These are phyloP conservation scores for Zoanthus sansibaricus DNA, from an alignment of 92 coral and sea anemone species.

Conservation along the genomic window DNA sequence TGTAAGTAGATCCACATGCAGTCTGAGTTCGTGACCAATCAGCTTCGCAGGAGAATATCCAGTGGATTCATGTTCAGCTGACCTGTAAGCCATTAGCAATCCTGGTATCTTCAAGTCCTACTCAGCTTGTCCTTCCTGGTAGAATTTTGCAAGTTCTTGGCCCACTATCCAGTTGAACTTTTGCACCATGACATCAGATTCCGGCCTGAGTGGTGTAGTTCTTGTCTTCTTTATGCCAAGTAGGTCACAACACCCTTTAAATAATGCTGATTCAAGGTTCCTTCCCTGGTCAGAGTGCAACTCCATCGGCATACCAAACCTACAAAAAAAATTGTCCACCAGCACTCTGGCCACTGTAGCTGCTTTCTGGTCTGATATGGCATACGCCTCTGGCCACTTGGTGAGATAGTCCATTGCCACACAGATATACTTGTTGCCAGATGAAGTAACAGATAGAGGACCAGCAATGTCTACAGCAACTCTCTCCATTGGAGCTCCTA, in stretches of 20 bases:
- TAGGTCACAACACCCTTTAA: slow-evolving; percentile 15
- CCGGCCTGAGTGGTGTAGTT: no score
- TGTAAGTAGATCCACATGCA: no score
- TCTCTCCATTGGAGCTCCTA: slow-evolving; percentile 53
- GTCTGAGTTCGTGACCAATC: no score
- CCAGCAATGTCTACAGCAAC: slow-evolving; percentile 52
- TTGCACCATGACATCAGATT: no score
- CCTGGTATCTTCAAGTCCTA: no score
- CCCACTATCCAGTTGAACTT: no score
- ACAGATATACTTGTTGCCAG: slow-evolving; percentile 51
- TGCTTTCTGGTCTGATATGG: slow-evolving; percentile 46
- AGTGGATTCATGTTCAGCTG: no score
- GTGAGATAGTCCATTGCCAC: slow-evolving; percentile 42
- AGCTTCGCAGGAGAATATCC: no score
- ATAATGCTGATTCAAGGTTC: slow-evolving; percentile 49
- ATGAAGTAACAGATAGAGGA: slow-evolving; percentile 18
- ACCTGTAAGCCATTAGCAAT: no score
- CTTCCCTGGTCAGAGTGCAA: slow-evolving; percentile 51
- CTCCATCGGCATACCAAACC: slow-evolving; percentile 45
- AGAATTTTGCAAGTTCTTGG: no score
- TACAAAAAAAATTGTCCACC: slow-evolving; percentile 23
- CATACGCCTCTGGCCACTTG: slow-evolving; percentile 38
- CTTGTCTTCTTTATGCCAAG: slow-evolving; percentile 11
- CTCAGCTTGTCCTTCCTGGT: no score
- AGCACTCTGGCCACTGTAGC: slow-evolving; percentile 31